phyloP scores from a whole-genome alignment of 2,113 vertebrate genomes.

The Hippopotamus amphibius region DNA sequence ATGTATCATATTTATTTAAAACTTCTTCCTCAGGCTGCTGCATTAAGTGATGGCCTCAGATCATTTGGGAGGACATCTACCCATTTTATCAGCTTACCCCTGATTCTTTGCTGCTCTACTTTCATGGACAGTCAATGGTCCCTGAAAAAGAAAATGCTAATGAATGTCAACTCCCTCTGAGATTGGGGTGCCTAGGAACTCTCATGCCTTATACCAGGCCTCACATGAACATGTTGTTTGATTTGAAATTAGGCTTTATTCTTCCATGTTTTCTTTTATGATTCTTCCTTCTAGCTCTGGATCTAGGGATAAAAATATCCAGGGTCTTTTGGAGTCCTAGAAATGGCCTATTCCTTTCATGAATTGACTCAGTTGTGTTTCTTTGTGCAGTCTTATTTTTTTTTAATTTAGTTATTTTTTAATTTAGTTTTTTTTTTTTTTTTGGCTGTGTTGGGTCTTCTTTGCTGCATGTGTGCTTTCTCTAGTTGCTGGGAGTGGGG shows the following conservation, averaged over 20 bases:
- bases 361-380: not conserved
- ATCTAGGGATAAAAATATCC: not conserved
- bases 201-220: not conserved
- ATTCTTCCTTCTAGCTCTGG: not conserved
- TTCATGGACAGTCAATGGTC: not conserved
- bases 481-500: too few species aligned
- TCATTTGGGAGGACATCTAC: not conserved
- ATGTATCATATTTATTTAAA: not conserved
- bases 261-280: not conserved
- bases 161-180: not conserved
- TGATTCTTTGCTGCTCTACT: not conserved
- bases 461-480: too few species aligned
- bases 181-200: not conserved
- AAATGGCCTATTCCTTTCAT: not conserved
- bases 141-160: not conserved
- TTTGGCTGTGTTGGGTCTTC: too few species aligned
- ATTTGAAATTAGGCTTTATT: not conserved
- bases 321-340: not conserved
- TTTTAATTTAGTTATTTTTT: too few species aligned
- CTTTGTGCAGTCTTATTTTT: not conserved
- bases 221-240: not conserved
- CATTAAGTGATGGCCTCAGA: not conserved
- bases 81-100: not conserved
- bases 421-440: too few species aligned
- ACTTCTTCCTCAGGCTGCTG: not conserved